Evolutionary conservation across 2,797 vertebrate species (phyloP).

Genomic region (Macrochelys suwanniensis): DNA sequence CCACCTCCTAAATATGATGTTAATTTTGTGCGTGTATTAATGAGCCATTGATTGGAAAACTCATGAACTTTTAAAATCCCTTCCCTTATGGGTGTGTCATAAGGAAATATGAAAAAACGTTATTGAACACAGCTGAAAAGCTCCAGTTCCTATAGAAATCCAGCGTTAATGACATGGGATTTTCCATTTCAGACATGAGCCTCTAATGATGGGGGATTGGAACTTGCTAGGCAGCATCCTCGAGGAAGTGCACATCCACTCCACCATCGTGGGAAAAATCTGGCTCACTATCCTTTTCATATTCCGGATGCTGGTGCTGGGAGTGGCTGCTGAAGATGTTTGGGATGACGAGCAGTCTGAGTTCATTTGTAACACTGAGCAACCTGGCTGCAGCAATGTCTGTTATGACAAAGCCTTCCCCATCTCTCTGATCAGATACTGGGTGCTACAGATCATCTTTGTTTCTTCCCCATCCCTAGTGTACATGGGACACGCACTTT

Average conservation of each 20-base stretch:
- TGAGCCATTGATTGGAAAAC: background rate
- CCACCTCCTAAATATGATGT: background rate
- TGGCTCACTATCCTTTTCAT: constrained; percentile 98
- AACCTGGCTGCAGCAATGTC: constrained; percentile 94
- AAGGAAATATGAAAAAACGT: background rate
- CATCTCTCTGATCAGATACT: constrained; percentile 95
- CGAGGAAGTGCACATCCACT: constrained; percentile 96
- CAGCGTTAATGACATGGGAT: background rate
- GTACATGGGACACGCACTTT: constrained; percentile 95
- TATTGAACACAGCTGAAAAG: background rate
- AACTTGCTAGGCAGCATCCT: constrained; percentile 94
- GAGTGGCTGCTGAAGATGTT: constrained; percentile 94
- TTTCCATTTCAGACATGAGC: constrained; percentile 82
- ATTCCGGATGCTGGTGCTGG: constrained; percentile 95
- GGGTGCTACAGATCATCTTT: constrained; percentile 96
- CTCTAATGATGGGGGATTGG: constrained; percentile 95
- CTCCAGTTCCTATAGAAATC: background rate
- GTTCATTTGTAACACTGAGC: constrained; percentile 96
- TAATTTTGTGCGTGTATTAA: background rate
- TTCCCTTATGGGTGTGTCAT: background rate
- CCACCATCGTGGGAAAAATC: constrained; percentile 96
- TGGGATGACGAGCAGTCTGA: constrained; percentile 96
- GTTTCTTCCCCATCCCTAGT: constrained; percentile 95
- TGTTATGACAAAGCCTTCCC: constrained; percentile 96
- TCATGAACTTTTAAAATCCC: background rate